A percentile compares a stretch with the other conserved stretches of the same genome.
Evolutionary conservation across 1,140 invertebrate species (phyloP).

Genomic region (Phortica variegata): DNA sequence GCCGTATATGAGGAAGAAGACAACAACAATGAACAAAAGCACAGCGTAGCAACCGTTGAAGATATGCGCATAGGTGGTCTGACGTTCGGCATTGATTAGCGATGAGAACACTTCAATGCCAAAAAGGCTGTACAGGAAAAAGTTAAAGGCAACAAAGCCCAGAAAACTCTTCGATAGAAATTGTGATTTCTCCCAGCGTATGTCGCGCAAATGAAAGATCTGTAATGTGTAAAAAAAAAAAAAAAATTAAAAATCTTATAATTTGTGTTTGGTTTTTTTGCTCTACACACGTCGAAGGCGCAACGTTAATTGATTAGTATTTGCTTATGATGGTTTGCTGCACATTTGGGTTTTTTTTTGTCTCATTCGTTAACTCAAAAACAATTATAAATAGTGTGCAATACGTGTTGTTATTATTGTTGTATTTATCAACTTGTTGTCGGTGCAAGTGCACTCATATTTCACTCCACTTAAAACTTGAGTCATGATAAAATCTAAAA

Average conservation of each 20-base stretch:
- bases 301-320: too few relatives aligned
- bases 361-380: too few relatives aligned
- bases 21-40: slow-evolving; percentile 84
- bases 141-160: slow-evolving; percentile 88
- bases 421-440: too few relatives aligned
- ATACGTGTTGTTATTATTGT: too few relatives aligned
- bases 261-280: too few relatives aligned
- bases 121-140: slow-evolving; percentile 84
- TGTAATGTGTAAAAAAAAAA: slow-evolving; percentile 57
- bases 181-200: slow-evolving; percentile 80
- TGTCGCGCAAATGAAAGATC: slow-evolving; percentile 87
- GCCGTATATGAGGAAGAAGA: slow-evolving; percentile 93
- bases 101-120: slow-evolving; percentile 70
- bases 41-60: slow-evolving; percentile 92
- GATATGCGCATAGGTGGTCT: slow-evolving; percentile 64
- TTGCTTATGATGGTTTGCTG: too few relatives aligned
- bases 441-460: too few relatives aligned
- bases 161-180: slow-evolving; percentile 92
- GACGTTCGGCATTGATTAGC: slow-evolving; percentile 39
- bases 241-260: slow-evolving; percentile 10
- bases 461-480: too few relatives aligned
- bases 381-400: too few relatives aligned
- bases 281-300: too few relatives aligned
- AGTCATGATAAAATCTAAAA: not conserved
- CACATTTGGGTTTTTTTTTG: too few relatives aligned